phyloP scores from a whole-genome alignment of 2,888 invertebrate genomes.

The Corythucha ciliata region DNA sequence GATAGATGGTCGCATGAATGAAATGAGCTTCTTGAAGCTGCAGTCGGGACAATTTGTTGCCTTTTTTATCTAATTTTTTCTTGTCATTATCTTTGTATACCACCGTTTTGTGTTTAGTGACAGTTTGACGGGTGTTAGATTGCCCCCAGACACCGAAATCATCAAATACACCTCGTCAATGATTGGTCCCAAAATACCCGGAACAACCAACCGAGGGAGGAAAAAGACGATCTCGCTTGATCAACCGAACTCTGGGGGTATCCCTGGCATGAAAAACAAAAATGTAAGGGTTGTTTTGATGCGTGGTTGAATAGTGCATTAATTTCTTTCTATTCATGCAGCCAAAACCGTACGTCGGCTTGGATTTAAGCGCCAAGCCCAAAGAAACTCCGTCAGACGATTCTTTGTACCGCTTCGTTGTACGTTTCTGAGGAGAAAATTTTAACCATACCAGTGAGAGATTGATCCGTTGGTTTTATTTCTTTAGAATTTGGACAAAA shows the following conservation, averaged over 20 bases:
- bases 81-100: constrained; percentile 5
- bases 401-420: constrained; percentile 12
- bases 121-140: constrained; percentile 52
- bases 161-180: constrained; percentile 83
- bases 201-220: constrained; percentile 72
- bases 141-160: constrained; percentile 82
- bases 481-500: constrained; percentile 23
- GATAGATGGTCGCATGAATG: too few relatives aligned
- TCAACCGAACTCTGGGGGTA: constrained; percentile 51
- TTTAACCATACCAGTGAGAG: neutral
- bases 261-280: neutral
- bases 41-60: too few relatives aligned
- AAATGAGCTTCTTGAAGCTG: too few relatives aligned
- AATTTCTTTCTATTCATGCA: constrained; percentile 17
- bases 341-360: constrained; percentile 24
- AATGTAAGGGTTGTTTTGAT: neutral
- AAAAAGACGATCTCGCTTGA: constrained; percentile 83
- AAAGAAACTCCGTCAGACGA: constrained; percentile 28
- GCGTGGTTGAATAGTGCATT: neutral
- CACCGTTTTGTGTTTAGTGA: constrained; percentile 27
- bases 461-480: neutral
- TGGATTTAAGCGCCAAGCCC: constrained; percentile 29
- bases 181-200: constrained; percentile 75
- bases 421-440: neutral
- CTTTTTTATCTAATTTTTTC: neutral